Base-by-base conservation (phyloP, 2,888 invertebrate genomes). In the Tyria jacobaeae region DNA sequence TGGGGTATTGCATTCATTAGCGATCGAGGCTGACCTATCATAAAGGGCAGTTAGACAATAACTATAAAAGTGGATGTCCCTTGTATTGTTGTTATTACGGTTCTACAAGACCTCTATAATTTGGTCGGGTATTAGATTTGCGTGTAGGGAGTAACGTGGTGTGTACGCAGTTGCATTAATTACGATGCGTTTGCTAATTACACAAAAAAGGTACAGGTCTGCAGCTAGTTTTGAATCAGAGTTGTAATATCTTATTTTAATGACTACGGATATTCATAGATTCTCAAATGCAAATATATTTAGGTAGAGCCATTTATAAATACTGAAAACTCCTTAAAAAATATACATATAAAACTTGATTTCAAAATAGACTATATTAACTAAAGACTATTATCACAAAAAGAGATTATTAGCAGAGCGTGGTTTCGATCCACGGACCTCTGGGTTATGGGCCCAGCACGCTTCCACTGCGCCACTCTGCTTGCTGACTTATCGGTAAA, bases 361-460 rank as follows among this genome's bases (percentile, higher is more conserved):
- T n/a, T n/a, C n/a, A n/a, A n/a, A n/a, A 17, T 17, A 3, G 7
- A 31, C 17, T 9, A 3, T 12, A 31, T 2, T 15, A n/a, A 50
- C 10, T 10, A 14, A 9, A n/a, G n/a, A 9, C 1, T 9, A 1
- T 12, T 3, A 5, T 2, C 17, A 17, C 34, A 52, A 50, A 58
- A 63, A 51, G 21, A 15, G 3, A 3, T 10, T 56, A 21, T 10
- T 95, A 95, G 95, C 95, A 95, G 95, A 95, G 96, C 96, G 96
- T 96, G 96, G 96, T 96, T 96, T 96, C 96, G 96, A 96, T 96
- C 96, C 96, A 97, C 97, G 96, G 97, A 97, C 96, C 97, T 97
- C 97, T 97, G 97, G 96, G 96, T 96, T 96, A 96, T 96, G 96
- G 96, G 96, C 96, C 96, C 96, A 96, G 96, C 96, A 96, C 96